Conservation (phyloP, 2,797 vertebrate genomes). For the Rhabdomys pumilio region DNA sequence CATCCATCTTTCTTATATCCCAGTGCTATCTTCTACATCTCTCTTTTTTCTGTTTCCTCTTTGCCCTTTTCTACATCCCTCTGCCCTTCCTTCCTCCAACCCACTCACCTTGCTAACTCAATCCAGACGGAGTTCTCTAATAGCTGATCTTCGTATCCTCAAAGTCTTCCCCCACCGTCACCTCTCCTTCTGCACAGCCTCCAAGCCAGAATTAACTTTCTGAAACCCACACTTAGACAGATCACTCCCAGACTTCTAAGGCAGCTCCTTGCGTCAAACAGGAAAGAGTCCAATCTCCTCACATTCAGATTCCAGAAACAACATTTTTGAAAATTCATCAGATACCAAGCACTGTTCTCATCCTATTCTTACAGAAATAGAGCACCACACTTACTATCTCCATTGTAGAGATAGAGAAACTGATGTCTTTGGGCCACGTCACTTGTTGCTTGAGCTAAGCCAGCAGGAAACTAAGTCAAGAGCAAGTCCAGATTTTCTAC, state of each 20-base stretch:
- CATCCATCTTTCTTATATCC: not conserved
- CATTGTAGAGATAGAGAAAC: conserved; percentile 4
- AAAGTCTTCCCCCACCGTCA: conserved; percentile 57
- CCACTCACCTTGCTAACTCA: not conserved
- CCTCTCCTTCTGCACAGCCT: conserved; percentile 49
- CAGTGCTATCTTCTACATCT: not conserved
- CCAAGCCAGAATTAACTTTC: conserved; percentile 82
- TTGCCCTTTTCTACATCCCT: not conserved
- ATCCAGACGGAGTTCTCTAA: conserved; percentile 45
- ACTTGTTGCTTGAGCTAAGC: conserved; percentile 19
- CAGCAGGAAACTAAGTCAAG: not conserved
- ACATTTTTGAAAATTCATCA: conserved; percentile 76
- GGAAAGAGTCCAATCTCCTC: conserved; percentile 80
- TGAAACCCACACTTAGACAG: conserved; percentile 80
- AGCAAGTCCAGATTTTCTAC: conserved; percentile 26
- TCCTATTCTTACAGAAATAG: conserved; percentile 68
- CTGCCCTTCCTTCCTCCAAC: not conserved
- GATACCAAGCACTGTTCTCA: conserved; percentile 65
- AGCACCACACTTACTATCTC: not conserved
- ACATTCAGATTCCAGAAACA: conserved; percentile 74
- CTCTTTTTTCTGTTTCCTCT: not conserved
- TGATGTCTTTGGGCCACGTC: not conserved
- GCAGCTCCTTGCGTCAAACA: conserved; percentile 73
- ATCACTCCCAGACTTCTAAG: conserved; percentile 75
- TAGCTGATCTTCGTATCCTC: conserved; percentile 55